Evolutionary conservation across 2,113 vertebrate genomes (phyloP), one percentile per base, ranked within the genome.

Genomic region (Rafetus swinhoei): DNA sequence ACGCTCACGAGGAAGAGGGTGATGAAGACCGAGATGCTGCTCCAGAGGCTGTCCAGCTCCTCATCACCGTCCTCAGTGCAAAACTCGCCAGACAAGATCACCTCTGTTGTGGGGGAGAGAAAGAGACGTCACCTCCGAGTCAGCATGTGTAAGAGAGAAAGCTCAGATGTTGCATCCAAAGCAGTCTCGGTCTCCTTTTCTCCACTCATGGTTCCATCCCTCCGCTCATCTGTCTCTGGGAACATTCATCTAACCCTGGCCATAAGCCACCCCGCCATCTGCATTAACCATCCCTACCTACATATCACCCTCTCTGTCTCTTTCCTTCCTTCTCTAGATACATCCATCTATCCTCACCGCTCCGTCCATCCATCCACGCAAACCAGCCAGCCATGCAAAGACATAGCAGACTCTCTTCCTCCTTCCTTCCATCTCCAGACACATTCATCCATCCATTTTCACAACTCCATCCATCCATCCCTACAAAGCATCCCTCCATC

Each of bases 1-100:
- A n/a, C n/a, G n/a, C n/a, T n/a, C n/a, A n/a, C n/a, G n/a, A n/a
- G n/a, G n/a, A n/a, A n/a, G n/a, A n/a, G n/a, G n/a, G n/a, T n/a
- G n/a, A n/a, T n/a, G n/a, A n/a, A n/a, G n/a, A n/a, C n/a, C n/a
- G n/a, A n/a, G n/a, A n/a, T 96, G 82, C 93, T 97, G 2, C 89
- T 93, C 96, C 96, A 97, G 65, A 97, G 86, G 52, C 95, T 93
- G 0, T 96, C 96, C 82, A 97, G 93, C 55, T 97, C 97, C 27
- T 95, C 95, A 0, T 95, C 90, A 77, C 84, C 93, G 9, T 57
- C 85, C 2, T 97, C 93, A 0, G 8, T 79, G 53, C 95, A 97
- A 32, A 6, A 79, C 9, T 97, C 96, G 0, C 87, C 83, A 2
- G 76, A 83, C 3, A 89, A 22, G 2, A 79, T 22, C 13, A 94